Percentiles rank a stretch among this genome's conserved stretches.
Conservation (phyloP, 2,888 invertebrate genomes). For the Dioctria linearis region DNA sequence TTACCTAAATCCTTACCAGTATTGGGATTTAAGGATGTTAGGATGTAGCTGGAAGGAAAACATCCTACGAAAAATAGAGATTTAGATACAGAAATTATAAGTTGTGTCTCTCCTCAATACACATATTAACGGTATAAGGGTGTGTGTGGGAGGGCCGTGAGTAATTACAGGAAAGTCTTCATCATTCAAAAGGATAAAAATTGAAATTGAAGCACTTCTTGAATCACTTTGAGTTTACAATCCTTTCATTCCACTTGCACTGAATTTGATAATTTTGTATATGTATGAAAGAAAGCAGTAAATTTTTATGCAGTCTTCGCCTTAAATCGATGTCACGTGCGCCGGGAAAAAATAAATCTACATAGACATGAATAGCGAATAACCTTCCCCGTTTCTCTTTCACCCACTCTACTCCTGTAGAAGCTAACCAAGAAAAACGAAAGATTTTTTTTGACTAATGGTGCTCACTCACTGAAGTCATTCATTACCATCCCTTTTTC, state of each 20-base stretch:
- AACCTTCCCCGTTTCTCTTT: not conserved
- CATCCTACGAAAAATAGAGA: slow-evolving; percentile 12
- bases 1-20: not conserved
- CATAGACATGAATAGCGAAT: slow-evolving; percentile 7
- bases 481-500: slow-evolving; percentile 21
- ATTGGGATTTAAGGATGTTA: not conserved
- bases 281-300: slow-evolving; percentile 6
- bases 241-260: slow-evolving; percentile 16
- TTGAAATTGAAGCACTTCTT: slow-evolving; percentile 16
- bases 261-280: slow-evolving; percentile 10
- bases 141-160: not conserved
- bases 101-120: no score
- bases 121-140: not conserved
- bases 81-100: not conserved
- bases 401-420: no score
- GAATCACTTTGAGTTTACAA: slow-evolving; percentile 15
- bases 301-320: slow-evolving; percentile 36
- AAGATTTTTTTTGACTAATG: slow-evolving; percentile 39
- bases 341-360: not conserved
- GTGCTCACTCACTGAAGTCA: slow-evolving; percentile 42
- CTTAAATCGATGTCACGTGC: slow-evolving; percentile 24
- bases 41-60: not conserved
- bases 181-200: not conserved
- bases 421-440: slow-evolving; percentile 17
- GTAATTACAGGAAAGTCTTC: no score